Conservation (phyloP, 1,140 invertebrate species). For the Drosophila obscura region DNA sequence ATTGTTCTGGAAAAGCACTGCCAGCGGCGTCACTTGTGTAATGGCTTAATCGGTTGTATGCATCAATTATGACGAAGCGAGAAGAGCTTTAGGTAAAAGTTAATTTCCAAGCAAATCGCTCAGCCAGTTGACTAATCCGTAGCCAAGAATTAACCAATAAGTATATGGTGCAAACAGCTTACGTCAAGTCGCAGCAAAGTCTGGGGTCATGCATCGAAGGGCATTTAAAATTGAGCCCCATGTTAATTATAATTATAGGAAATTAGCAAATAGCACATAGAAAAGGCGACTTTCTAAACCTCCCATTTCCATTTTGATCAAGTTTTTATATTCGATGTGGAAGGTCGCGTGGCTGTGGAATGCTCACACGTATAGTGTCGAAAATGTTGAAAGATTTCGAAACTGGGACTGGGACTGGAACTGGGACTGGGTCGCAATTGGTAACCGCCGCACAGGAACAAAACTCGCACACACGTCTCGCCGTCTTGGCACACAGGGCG, state of each 20-base stretch:
- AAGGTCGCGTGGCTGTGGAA: slow-evolving; percentile 44
- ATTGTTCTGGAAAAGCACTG: background rate
- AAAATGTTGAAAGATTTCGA: slow-evolving; percentile 63
- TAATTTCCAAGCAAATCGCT: slow-evolving; percentile 19
- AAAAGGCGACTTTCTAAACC: slow-evolving; percentile 14
- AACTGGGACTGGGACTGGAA: slow-evolving; percentile 52
- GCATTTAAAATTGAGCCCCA: slow-evolving; percentile 7
- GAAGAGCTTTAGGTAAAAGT: background rate
- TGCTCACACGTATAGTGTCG: slow-evolving; percentile 67
- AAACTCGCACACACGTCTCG: slow-evolving; percentile 58
- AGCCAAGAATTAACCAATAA: slow-evolving; percentile 7
- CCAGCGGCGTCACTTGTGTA: slow-evolving; percentile 33
- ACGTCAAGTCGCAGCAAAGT: background rate
- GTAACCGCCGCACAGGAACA: slow-evolving; percentile 69
- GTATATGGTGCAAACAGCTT: background rate
- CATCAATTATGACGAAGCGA: slow-evolving; percentile 33
- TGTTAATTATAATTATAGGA: slow-evolving; percentile 37
- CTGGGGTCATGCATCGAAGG: background rate
- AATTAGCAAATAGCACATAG: background rate
- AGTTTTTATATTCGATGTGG: slow-evolving; percentile 11
- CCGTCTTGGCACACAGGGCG: slow-evolving; percentile 30
- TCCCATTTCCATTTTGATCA: slow-evolving; percentile 28
- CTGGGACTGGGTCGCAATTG: slow-evolving; percentile 70
- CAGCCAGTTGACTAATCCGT: slow-evolving; percentile 7
- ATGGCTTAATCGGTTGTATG: slow-evolving; percentile 39